Evolutionary conservation across 2,888 invertebrate genomes (phyloP).

Genomic region (Eledone cirrhosa): DNA sequence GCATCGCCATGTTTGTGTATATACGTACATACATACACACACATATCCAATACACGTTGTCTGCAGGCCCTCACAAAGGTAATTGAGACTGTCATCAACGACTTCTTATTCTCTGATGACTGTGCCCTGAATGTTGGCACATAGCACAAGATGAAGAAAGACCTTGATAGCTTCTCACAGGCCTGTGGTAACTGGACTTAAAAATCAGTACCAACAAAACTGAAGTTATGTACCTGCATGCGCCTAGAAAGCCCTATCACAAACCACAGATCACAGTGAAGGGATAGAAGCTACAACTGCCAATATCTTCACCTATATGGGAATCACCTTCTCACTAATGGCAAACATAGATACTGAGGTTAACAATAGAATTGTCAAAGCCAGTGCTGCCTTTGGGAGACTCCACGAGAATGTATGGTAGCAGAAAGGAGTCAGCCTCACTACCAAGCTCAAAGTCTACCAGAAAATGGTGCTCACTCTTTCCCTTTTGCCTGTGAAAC

Average conservation of each 20-base stretch:
- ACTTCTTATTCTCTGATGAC: background rate
- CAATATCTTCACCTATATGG: background rate
- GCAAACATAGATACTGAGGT: background rate
- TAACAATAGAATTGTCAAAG: too few species aligned
- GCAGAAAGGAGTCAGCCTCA: too few species aligned
- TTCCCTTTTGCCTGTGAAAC: conserved; percentile 7
- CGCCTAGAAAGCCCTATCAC: background rate
- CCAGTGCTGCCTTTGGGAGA: too few species aligned
- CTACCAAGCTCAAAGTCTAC: background rate
- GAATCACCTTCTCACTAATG: background rate
- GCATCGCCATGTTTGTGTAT: too few species aligned
- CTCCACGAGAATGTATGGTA: too few species aligned
- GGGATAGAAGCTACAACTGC: background rate
- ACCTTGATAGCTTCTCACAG: background rate
- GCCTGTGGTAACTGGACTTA: too few species aligned
- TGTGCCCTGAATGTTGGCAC: background rate
- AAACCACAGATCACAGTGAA: background rate
- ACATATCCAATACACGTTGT: too few species aligned
- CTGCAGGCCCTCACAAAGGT: too few species aligned
- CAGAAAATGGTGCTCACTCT: background rate
- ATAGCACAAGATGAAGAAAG: background rate
- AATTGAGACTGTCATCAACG: background rate
- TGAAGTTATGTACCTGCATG: background rate
- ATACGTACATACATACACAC: too few species aligned
- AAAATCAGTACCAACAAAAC: background rate